Percentiles rank a stretch among this genome's conserved stretches.
These are phyloP conservation scores for Megastigmus dorsalis DNA, from an alignment of 2,888 invertebrate genomes.

Conservation along the genomic window DNA sequence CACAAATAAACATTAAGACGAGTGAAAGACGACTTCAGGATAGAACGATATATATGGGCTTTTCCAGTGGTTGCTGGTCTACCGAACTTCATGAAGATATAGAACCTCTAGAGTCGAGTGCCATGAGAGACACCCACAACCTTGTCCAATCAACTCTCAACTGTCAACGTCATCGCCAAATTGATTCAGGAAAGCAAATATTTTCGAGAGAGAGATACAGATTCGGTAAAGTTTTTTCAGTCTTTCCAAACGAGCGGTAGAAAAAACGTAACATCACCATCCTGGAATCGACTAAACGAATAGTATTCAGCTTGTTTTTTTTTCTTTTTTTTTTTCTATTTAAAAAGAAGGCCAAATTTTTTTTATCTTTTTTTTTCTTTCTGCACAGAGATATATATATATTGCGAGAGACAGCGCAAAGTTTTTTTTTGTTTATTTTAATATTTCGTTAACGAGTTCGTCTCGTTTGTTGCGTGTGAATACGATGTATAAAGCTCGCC, in stretches of 20 bases:
- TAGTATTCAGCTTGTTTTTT: no score
- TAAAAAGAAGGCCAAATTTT: background rate
- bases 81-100: conserved; percentile 73
- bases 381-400: no score
- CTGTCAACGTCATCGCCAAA: background rate
- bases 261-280: background rate
- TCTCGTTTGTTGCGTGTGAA: no score
- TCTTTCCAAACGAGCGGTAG: background rate
- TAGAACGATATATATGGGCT: conserved; percentile 59
- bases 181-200: no score
- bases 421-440: background rate
- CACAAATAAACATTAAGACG: conserved; percentile 36
- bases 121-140: no score
- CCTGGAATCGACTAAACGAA: background rate
- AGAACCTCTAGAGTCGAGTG: conserved; percentile 52
- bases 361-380: background rate
- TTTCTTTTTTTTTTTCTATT: background rate
- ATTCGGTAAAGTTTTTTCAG: background rate
- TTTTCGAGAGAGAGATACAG: background rate
- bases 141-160: background rate
- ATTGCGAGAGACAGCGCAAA: no score
- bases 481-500: background rate
- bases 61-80: conserved; percentile 73
- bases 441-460: background rate
- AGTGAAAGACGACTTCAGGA: conserved; percentile 41